Base-by-base conservation (phyloP, 2,113 vertebrate genomes). In the Dipodomys spectabilis region DNA sequence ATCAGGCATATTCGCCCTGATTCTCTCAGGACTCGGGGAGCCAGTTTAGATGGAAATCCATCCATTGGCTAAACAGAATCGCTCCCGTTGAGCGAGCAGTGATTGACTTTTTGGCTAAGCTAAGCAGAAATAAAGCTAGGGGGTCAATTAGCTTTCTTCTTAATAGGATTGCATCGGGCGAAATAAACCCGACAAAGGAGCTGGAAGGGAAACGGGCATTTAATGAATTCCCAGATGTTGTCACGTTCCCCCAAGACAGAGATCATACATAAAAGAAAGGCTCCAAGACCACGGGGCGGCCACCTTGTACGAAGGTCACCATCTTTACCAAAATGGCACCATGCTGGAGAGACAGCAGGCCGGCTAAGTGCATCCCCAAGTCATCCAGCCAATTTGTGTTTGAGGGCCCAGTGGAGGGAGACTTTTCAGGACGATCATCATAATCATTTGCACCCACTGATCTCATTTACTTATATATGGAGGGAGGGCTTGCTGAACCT, bases 51-150 rank as follows among this genome's bases (percentile, higher is more conserved):
- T 23, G 87, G 75, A 94, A 83, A 96, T 82, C 20, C 90, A 82
- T 92, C 92, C 80, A 74, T 71, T 65, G 92, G 22, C 75, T 88
- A 86, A 93, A 57, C 27, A 32, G 67, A 83, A 84, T 18, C 72
- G 57, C 62, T 88, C 85, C 62, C 1, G 27, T 60, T 44, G 86
- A 94, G 67, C 45, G 86, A 94, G 69, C 45, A 1, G 80, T 82
- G 97, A 80, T 82, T 94, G 95, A 88, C 32, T 95, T 74, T 90
- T 92, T 78, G 60, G 60, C 93, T 94, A 95, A 93, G 39, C 95
- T 94, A 85, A 94, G 82, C 84, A 96, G 82, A 96, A 95, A 96
- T 73, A 30, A 92, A 97, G 92, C 57, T 75, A 75, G 89, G 60
- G 53, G 90, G 87, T 95, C 80, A 95, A 91, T 92, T 82, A 95